Evolutionary conservation across 2,113 vertebrate species (phyloP), one percentile per base, ranked within the genome.

Genomic region (Eurystomus gularis): DNA sequence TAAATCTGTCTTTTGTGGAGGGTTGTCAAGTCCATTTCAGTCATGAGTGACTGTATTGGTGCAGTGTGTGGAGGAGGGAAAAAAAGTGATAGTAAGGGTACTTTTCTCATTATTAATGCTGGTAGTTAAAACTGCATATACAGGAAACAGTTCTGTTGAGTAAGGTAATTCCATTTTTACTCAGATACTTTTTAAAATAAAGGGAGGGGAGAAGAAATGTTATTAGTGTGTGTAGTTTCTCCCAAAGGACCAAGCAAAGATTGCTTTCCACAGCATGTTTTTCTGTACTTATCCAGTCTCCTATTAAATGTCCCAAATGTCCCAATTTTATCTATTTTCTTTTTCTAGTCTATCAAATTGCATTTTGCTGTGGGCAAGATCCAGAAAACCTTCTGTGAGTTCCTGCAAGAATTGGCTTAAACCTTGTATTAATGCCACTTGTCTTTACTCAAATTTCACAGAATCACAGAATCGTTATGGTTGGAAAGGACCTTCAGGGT

Each of bases 161-260:
- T 95, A 95, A 94, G 91, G 62, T 93, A 78, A 68, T 92, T 96
- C 90, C 80, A 82, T 94, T 96, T 96, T 96, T 91, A 89, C 40
- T 71, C 55, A 81, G 75, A 60, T n/a, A 60, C 52, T 94, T 86
- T 81, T 86, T 48, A 91, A 83, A 94, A 68, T 91, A 89, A 81
- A 84, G 49, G 13, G 21, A 15, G 17, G 26, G 24, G 18, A 62
- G 64, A 91, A 88, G 75, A 77, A 31, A 64, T 66, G 19, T 88
- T 95, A 81, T 94, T 96, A 94, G 68, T 58, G 7, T 70, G 60
- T 88, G 64, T 73, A 85, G 70, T 88, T 69, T 70, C 46, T 95
- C 92, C 85, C 92, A 68, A 44, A 86, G 68, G 92, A 70, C 64
- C 18, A 66, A 82, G 60, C 4, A 58, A 83, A 94, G 55, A 77